Conservation (phyloP, 2,888 invertebrate species). For the Antheraea assamensis region DNA sequence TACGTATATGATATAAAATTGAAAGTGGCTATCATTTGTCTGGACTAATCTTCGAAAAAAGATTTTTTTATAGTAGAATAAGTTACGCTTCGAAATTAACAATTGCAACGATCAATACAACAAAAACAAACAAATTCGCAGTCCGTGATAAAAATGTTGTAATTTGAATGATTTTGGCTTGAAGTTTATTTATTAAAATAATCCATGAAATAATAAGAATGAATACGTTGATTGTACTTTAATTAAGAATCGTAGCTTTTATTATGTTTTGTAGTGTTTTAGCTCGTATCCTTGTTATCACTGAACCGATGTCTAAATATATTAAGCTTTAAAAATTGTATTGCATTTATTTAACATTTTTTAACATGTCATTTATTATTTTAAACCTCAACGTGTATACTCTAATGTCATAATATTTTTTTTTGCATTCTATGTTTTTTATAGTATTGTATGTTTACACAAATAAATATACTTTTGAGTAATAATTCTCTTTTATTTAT, state of each 20-base stretch:
- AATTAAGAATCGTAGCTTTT: not conserved
- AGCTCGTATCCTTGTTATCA: not conserved
- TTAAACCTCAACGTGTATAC: not conserved
- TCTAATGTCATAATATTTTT: not conserved
- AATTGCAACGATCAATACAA: too few relatives aligned
- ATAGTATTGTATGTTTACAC: not conserved
- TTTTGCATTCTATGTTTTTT: not conserved
- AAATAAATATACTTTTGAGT: not conserved
- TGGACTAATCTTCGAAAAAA: too few relatives aligned
- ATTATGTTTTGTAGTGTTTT: not conserved
- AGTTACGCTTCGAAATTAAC: too few relatives aligned
- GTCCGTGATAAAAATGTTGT: too few relatives aligned
- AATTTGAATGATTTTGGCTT: too few relatives aligned
- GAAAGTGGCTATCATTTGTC: too few relatives aligned
- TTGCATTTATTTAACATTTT: constrained; percentile 1
- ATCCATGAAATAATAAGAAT: not conserved
- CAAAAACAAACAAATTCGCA: too few relatives aligned
- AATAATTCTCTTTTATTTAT: not conserved
- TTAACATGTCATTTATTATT: not conserved
- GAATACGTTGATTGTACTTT: not conserved
- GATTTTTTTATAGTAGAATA: too few relatives aligned
- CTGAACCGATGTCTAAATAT: not conserved
- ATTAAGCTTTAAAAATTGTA: not conserved
- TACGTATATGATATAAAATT: too few relatives aligned
- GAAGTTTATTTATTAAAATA: too few relatives aligned